Evolutionary conservation across 2,113 vertebrate genomes (phyloP).

Genomic region (Gobio gobio): DNA sequence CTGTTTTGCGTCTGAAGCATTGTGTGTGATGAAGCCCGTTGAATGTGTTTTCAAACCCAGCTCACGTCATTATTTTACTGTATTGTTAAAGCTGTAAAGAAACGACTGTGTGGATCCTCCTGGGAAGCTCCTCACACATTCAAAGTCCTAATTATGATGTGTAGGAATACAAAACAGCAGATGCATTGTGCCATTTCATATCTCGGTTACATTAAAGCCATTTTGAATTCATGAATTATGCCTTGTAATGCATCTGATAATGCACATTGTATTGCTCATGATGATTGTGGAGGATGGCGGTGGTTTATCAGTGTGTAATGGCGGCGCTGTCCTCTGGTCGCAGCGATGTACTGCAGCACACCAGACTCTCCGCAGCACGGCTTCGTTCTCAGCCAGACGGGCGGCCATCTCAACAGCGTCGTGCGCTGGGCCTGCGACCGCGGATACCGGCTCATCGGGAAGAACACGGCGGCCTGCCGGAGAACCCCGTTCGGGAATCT

Average conservation of each 20-base stretch:
- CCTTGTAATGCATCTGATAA: too few relatives aligned
- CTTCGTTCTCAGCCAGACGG: conserved; percentile 94
- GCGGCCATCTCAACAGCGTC: conserved; percentile 91
- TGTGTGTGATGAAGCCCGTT: neutral
- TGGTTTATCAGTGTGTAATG: neutral
- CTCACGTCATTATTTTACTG: neutral
- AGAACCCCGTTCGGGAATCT: conserved; percentile 86
- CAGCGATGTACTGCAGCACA: conserved; percentile 96
- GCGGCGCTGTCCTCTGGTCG: neutral
- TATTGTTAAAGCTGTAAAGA: neutral
- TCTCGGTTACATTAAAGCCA: neutral
- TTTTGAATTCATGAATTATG: too few relatives aligned
- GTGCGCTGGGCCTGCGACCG: conserved; percentile 97
- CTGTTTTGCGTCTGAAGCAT: neutral
- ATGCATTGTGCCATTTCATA: neutral
- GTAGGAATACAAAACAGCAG: neutral
- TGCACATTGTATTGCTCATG: too few relatives aligned
- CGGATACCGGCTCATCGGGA: conserved; percentile 92
- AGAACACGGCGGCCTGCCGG: conserved; percentile 87
- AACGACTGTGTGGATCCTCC: neutral
- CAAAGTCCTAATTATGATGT: neutral
- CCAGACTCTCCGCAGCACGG: conserved; percentile 95
- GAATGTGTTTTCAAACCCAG: neutral
- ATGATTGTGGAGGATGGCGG: too few relatives aligned
- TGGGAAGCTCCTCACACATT: neutral